Evolutionary conservation across 1,140 invertebrate genomes (phyloP), one percentile per base, ranked within the genome.

Genomic region (Macrocentrus cingulum): DNA sequence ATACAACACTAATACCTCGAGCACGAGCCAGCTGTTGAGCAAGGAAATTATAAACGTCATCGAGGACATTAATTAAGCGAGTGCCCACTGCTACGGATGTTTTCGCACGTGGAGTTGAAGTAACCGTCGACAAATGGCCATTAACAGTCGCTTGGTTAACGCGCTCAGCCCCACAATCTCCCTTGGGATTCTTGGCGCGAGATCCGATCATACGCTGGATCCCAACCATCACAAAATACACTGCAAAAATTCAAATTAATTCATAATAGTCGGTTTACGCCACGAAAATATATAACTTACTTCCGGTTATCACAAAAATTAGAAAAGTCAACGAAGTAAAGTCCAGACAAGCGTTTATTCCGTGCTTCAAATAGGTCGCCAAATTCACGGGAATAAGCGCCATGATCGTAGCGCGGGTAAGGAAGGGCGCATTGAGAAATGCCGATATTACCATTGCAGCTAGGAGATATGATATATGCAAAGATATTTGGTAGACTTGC

Each of bases 311-410:
- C 25, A 77, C 62, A 13, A 75, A 58, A 67, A 80, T 71, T 22
- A 80, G 58, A 0, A 66, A 55, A 2, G 74, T 75, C 1, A 79
- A 66, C 11, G 74, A 74, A 29, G 67, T 62, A 42, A 80, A 80
- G 61, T 77, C 75, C 13, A 79, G 56, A 61, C 63, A 69, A 16
- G 70, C 66, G 8, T 69, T 64, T 39, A 68, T 62, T 18, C 77
- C 77, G 50, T 77, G 70, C 61, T 79, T 79, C 32, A 75, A 73
- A 36, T 67, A 79, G 1, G 71, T 64, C 16, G 62, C 16, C 3
- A 79, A 59, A 69, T 80, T 80, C 25, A 77, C 20, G 1, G 78
- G 77, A 46, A 75, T 66, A n/a, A 79, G 49, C 32, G 63, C 69
- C 56, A 79, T 57, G 42, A 79, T 74, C 1, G 67, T 66, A 9